Evolutionary conservation across 2,113 vertebrate species (phyloP).

Genomic region (Microtus richardsoni): DNA sequence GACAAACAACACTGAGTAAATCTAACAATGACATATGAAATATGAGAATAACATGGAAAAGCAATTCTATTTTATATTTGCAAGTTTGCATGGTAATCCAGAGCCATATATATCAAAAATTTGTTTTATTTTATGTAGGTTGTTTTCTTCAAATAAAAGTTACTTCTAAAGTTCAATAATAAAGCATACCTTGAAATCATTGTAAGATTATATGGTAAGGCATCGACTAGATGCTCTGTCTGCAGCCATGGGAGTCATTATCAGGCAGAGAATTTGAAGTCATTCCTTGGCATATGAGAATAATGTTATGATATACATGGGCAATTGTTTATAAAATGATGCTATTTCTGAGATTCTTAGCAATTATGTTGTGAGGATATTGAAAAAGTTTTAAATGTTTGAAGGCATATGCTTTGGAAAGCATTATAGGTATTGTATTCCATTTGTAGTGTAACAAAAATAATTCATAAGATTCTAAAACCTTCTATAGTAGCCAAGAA

Average conservation of each 20-base stretch:
- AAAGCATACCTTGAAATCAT: neutral
- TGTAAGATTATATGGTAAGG: neutral
- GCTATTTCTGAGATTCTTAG: neutral
- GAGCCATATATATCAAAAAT: neutral
- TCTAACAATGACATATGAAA: neutral
- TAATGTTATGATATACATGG: neutral
- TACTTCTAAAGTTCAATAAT: neutral
- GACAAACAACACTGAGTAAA: neutral
- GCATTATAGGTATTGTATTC: conserved; percentile 25
- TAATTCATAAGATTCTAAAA: conserved; percentile 55
- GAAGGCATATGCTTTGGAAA: conserved; percentile 20
- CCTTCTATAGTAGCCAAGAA: conserved; percentile 42
- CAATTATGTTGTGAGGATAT: conserved; percentile 46
- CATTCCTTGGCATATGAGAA: neutral
- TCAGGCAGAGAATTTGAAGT: neutral
- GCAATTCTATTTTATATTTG: neutral
- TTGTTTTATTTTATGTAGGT: neutral
- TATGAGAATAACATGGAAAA: neutral
- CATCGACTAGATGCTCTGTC: neutral
- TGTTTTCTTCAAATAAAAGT: neutral
- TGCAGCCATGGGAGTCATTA: neutral
- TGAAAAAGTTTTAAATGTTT: neutral
- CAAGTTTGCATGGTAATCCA: neutral
- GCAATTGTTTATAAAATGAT: neutral
- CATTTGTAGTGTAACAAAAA: neutral